These are phyloP conservation scores for Myathropa florea DNA, from an alignment of 2,888 invertebrate species.

Conservation along the genomic window DNA sequence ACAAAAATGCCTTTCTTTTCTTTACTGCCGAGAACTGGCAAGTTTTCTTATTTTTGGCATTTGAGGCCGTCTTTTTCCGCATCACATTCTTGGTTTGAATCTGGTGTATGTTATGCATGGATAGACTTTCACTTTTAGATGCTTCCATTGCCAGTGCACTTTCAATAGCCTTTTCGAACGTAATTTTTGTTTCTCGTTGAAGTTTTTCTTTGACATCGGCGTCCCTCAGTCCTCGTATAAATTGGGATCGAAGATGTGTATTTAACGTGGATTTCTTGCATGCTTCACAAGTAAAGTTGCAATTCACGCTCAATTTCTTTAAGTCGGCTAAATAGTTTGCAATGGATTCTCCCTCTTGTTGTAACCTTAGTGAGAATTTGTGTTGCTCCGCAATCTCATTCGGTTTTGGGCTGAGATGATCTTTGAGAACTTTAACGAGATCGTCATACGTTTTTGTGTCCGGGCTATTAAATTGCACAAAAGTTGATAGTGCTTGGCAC, in stretches of 20 bases:
- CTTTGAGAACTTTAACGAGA: not conserved
- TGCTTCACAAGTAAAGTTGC: slow-evolving; percentile 8
- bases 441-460: too few species aligned
- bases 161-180: slow-evolving; percentile 25
- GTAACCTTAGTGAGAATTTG: not conserved
- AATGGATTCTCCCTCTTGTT: slow-evolving; percentile 2
- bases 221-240: slow-evolving; percentile 42
- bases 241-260: slow-evolving; percentile 42
- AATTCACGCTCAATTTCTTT: not conserved
- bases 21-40: not conserved
- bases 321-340: not conserved
- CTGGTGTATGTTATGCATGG: slow-evolving; percentile 25
- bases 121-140: slow-evolving; percentile 31
- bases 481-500: slow-evolving; percentile 8
- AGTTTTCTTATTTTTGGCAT: not conserved
- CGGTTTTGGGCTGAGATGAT: not conserved
- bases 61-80: not conserved
- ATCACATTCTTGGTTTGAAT: too few species aligned
- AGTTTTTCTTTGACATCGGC: slow-evolving; percentile 33
- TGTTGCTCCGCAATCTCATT: not conserved
- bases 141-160: slow-evolving; percentile 45
- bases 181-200: slow-evolving; percentile 5
- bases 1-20: not conserved
- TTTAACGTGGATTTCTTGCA: slow-evolving; percentile 38
- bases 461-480: slow-evolving; percentile 6